Base-by-base conservation (phyloP, 2,888 invertebrate species). In the Rhorus exstirpatorius region DNA sequence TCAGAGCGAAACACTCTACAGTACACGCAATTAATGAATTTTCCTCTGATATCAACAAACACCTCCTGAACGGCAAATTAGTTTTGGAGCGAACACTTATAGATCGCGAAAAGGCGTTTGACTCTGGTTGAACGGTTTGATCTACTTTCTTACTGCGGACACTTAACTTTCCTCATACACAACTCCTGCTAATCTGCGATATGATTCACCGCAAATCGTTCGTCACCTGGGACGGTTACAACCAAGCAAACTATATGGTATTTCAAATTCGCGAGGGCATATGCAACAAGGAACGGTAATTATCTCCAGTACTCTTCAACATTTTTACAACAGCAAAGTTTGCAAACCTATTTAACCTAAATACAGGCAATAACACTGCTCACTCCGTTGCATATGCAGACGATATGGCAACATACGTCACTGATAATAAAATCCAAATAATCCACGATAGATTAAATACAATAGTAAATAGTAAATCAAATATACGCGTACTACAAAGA, bases 261-360 rank as follows among this genome's bases (percentile, higher is more conserved):
- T n/a, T n/a, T n/a, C n/a, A n/a, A n/a, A n/a, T n/a, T n/a, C n/a
- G n/a, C n/a, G n/a, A n/a, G n/a, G n/a, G n/a, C n/a, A n/a, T n/a
- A 1, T 51, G 0, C 84, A 82, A 14, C 85, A 87, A 38, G 84
- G 85, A 1, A 84, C 82, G 0, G 83, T 87, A 0, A 84, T n/a
- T 72, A 1, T 81, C 85, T 0, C 85, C 86, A 0, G 8, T 79
- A 0, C n/a, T 86, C 0, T 86, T 84, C 26, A 85, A 83, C 21
- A 83, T n/a, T n/a, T 86, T 0, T 84, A 55, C 8, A 84, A 65
- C 0, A 38, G 38, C 12, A 72, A 81, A 8, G 49, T 85, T 46
- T 84, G 0, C n/a, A n/a, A 84, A 81, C 0, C 19, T 74, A 1
- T 84, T 84, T 17, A 55, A 72, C 0, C 35, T 87, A 0, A 85